Conservation (phyloP, 2,888 invertebrate species). For the Apomyelois bistriatella region DNA sequence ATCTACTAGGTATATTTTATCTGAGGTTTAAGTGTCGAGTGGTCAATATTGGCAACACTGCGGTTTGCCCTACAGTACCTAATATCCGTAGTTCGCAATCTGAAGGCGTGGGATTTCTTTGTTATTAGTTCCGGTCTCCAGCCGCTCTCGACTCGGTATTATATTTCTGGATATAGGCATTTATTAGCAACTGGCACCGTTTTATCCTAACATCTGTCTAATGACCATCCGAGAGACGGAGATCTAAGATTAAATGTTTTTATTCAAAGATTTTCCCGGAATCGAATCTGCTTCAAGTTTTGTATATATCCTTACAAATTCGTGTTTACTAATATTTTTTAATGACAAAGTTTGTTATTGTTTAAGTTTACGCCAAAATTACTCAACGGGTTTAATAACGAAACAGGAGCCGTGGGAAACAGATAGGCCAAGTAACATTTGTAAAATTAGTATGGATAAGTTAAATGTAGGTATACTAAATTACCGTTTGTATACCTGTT, state of each 20-base stretch:
- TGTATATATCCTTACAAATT: too few species aligned
- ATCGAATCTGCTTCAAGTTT: too few species aligned
- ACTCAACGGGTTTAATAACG: too few species aligned
- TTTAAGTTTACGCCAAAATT: too few species aligned
- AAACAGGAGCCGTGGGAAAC: too few species aligned
- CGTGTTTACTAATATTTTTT: too few species aligned
- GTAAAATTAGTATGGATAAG: too few species aligned
- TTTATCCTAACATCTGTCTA: background rate
- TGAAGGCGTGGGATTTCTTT: conserved; percentile 54
- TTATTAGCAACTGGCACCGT: conserved; percentile 1
- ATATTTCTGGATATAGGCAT: conserved; percentile 47
- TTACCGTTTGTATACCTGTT: too few species aligned
- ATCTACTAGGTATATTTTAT: background rate
- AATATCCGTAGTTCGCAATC: conserved; percentile 44
- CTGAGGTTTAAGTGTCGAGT: conserved; percentile 8
- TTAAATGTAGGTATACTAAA: too few species aligned
- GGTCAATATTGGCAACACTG: conserved; percentile 20
- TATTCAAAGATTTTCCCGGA: background rate
- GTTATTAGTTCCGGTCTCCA: conserved; percentile 47
- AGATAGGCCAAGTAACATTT: too few species aligned
- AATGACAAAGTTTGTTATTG: too few species aligned
- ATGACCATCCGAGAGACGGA: conserved; percentile 16
- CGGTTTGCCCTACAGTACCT: conserved; percentile 38
- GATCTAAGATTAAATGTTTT: background rate
- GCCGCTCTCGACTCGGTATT: conserved; percentile 6